Conservation (phyloP, 2,888 invertebrate species). For the Phasia obesa region DNA sequence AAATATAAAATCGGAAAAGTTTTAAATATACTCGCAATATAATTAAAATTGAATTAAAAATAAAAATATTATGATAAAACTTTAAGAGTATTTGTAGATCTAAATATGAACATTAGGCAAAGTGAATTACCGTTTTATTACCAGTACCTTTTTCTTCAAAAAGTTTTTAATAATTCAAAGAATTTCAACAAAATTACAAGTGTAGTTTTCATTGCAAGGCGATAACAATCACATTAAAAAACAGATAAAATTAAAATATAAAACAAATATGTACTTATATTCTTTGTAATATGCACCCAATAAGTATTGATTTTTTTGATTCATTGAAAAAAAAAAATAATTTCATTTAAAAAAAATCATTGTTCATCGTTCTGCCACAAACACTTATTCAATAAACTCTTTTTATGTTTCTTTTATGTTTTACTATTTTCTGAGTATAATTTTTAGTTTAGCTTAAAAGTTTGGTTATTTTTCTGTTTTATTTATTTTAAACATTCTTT, state of each 20-base stretch:
- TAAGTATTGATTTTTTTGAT: too few species aligned
- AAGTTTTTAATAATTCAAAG: constrained; percentile 1
- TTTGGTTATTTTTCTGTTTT: too few species aligned
- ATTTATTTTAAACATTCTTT: too few species aligned
- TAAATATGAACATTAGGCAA: constrained; percentile 80
- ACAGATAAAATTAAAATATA: constrained; percentile 31
- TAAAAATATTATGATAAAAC: constrained; percentile 77
- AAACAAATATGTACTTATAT: constrained; percentile 1
- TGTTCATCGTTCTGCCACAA: too few species aligned
- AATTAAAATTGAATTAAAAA: constrained; percentile 38
- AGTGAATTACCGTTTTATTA: constrained; percentile 76
- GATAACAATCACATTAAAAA: constrained; percentile 66
- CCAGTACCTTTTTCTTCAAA: constrained; percentile 35
- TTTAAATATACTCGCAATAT: constrained; percentile 25
- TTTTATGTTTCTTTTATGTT: neutral
- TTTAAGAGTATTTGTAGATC: constrained; percentile 71
- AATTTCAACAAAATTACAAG: constrained; percentile 12
- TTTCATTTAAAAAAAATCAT: too few species aligned
- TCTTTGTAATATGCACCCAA: constrained; percentile 21
- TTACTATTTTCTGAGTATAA: neutral
- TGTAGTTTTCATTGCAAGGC: constrained; percentile 19
- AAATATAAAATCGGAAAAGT: neutral
- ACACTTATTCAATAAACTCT: constrained; percentile 44
- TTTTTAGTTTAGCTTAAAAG: too few species aligned
- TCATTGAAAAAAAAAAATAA: too few species aligned